A percentile compares a stretch with the other conserved stretches of the same genome.
Evolutionary conservation across 2,888 invertebrate species (phyloP).

Genomic region (Sturmia bella): DNA sequence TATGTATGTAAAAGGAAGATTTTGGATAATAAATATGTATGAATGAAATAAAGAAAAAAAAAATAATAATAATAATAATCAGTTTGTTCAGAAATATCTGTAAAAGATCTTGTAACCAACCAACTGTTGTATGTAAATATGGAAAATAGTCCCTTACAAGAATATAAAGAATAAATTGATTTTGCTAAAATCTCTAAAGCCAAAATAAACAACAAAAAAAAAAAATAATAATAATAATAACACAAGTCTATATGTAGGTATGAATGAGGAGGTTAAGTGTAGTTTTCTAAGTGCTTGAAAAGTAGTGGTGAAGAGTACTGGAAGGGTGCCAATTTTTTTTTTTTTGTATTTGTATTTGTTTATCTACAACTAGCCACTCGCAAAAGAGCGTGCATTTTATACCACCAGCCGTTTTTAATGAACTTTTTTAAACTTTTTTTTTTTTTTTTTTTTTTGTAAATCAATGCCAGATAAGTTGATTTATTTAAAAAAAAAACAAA

Average conservation of each 20-base stretch:
- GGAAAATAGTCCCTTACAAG: constrained; percentile 12
- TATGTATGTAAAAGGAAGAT: constrained; percentile 20
- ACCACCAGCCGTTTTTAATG: constrained; percentile 69
- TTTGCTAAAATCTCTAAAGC: not conserved
- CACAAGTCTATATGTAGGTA: not conserved
- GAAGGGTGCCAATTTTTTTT: constrained; percentile 53
- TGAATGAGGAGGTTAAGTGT: constrained; percentile 43
- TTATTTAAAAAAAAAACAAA: constrained; percentile 69
- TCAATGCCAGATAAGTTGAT: constrained; percentile 64
- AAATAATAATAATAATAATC: too few species aligned
- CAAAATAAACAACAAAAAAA: not conserved
- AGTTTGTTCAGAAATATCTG: constrained; percentile 6
- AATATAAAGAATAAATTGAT: constrained; percentile 1
- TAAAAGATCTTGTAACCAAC: too few species aligned
- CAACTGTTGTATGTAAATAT: not conserved
- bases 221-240: constrained; percentile 3
- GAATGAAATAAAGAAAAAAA: not conserved
- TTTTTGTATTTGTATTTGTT: too few species aligned
- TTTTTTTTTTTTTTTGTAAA: constrained; percentile 37
- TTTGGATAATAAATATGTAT: constrained; percentile 23
- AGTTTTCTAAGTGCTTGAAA: constrained; percentile 55
- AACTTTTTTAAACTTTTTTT: constrained; percentile 26
- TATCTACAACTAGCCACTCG: constrained; percentile 69
- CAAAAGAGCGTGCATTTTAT: constrained; percentile 64
- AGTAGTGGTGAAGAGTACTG: constrained; percentile 37